Evolutionary conservation across 2,888 invertebrate genomes (phyloP).

Genomic region (Watsonalla cultraria): DNA sequence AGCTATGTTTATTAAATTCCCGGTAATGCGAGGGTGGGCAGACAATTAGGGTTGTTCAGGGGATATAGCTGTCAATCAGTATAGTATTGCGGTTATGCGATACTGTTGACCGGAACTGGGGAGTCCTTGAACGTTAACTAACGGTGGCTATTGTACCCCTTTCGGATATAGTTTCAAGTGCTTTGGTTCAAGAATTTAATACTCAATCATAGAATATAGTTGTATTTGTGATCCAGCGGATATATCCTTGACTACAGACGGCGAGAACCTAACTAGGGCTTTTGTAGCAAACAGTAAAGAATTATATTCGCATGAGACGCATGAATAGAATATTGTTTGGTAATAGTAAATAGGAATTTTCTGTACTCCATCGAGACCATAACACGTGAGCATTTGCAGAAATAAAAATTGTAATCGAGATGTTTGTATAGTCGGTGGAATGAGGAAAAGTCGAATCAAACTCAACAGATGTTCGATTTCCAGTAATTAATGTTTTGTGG

Average conservation of each 20-base stretch:
- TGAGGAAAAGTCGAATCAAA: constrained; percentile 11
- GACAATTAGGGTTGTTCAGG: constrained; percentile 60
- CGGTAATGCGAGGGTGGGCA: constrained; percentile 53
- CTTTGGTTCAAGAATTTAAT: not conserved
- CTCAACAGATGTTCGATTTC: constrained; percentile 17
- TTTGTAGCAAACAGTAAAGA: too few relatives aligned
- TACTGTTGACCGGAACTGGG: constrained; percentile 41
- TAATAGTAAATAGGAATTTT: too few relatives aligned
- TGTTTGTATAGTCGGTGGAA: constrained; percentile 4
- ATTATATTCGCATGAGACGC: too few relatives aligned
- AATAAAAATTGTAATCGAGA: constrained; percentile 6
- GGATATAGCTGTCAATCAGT: constrained; percentile 64
- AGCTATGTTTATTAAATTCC: constrained; percentile 64
- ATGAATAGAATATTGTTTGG: too few relatives aligned
- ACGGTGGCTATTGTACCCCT: not conserved
- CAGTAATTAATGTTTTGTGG: constrained; percentile 10
- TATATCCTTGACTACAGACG: too few relatives aligned
- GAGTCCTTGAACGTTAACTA: constrained; percentile 26
- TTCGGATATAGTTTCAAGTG: not conserved
- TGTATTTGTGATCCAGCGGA: too few relatives aligned
- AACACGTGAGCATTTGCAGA: not conserved
- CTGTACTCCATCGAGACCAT: too few relatives aligned
- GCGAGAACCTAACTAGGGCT: too few relatives aligned
- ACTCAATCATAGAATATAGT: constrained; percentile 11
- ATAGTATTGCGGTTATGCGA: constrained; percentile 44